Evolutionary conservation across 2,888 invertebrate species (phyloP), one percentile per base, ranked within the genome.

Genomic region (Bugula neritina): DNA sequence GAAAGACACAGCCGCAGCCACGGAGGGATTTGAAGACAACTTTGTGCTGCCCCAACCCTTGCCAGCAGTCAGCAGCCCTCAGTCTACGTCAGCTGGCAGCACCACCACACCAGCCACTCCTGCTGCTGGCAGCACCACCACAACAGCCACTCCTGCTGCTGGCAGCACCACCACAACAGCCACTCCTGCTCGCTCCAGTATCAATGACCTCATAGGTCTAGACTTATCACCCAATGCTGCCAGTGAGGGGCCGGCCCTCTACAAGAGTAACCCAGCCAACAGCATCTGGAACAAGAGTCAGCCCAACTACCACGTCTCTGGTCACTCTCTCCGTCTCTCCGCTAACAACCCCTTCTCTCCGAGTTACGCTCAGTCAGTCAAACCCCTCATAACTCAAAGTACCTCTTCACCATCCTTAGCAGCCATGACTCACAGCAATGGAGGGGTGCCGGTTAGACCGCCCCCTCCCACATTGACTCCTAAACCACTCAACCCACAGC

Each of bases 141-240:
- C 52, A 52, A 52, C 52, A 52, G 52, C 10, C 52, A 52, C 52
- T 52, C 10, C 52, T 52, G 52, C 52, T 52, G 52, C 52, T 21
- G 52, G 52, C 10, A 21, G 21, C 21, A 55, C 17, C 10, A 5
- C 10, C 23, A 55, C 43, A 43, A 17, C 27, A 31, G 63, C 13
- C 10, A 31, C 13, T 3, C 25, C 29, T 34, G 63, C 63, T 5
- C 2, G 63, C 3, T 63, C 63, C n/a, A 63, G 63, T 34, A 63
- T 63, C 29, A 63, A 63, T 31, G 63, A 63, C n/a, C 63, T 63
- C 13, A 63, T 63, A 10, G 63, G 63, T 13, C 63, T 63, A 3
- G 63, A 63, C 31, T 27, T 63, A 25, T 63, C 63, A 2, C 31
- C 63, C 17, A 25, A 2, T 31, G 31, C 2, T 17, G 17, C 63